These are phyloP conservation scores for Dexiosoma caninum DNA, from an alignment of 2,888 invertebrate genomes.

Conservation along the genomic window DNA sequence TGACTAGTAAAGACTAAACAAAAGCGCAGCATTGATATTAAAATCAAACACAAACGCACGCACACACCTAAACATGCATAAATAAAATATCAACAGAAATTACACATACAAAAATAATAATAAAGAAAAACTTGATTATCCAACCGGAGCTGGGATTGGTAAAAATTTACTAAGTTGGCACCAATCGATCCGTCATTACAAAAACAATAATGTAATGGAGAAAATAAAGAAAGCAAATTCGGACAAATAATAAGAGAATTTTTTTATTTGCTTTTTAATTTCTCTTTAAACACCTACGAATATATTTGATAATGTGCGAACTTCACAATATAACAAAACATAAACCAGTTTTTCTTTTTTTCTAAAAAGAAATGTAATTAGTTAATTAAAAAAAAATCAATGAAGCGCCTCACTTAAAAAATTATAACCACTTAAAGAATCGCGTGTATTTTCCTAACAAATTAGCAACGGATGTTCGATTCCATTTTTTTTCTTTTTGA, in stretches of 20 bases:
- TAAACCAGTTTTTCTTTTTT: no score
- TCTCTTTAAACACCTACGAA: background rate
- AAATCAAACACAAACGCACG: constrained; percentile 3
- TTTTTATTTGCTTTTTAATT: background rate
- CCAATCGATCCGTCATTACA: constrained; percentile 53
- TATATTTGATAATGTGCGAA: no score
- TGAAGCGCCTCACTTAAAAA: no score
- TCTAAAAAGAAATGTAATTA: no score
- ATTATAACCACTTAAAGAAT: no score
- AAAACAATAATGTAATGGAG: constrained; percentile 14
- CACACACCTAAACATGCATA: background rate
- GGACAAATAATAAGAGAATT: constrained; percentile 5
- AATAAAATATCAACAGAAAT: constrained; percentile 51
- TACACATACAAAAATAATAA: constrained; percentile 65
- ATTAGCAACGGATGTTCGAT: no score
- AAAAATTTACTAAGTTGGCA: constrained; percentile 63
- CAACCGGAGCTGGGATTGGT: constrained; percentile 55
- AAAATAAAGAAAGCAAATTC: background rate
- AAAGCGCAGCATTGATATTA: constrained; percentile 57
- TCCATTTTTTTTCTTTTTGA: no score
- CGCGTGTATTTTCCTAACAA: no score
- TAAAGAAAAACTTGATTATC: constrained; percentile 59
- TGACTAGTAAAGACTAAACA: constrained; percentile 53
- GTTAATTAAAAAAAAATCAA: no score
- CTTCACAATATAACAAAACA: no score